Evolutionary conservation across 2,797 vertebrate genomes (phyloP).

Genomic region (Phaenicophaeus curvirostris): DNA sequence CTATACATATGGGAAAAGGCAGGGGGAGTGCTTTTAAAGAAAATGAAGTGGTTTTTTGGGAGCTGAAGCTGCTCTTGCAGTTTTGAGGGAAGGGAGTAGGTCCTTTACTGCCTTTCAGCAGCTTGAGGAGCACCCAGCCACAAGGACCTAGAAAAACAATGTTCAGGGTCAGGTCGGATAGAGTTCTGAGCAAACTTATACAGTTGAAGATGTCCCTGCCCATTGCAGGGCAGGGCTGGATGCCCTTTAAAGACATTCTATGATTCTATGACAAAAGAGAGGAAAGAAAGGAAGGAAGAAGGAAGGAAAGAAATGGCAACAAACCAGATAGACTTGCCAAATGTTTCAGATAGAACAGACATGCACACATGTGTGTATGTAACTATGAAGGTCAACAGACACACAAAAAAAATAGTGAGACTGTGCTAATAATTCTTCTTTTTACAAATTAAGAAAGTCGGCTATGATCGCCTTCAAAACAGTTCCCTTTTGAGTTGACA

Average conservation of each 20-base stretch:
- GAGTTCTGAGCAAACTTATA: neutral
- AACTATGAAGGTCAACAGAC: too few relatives aligned
- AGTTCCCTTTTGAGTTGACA: too few relatives aligned
- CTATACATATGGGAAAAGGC: neutral
- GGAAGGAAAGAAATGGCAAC: neutral
- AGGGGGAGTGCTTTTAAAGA: neutral
- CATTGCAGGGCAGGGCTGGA: neutral
- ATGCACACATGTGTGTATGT: accelerated
- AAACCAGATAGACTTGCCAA: neutral
- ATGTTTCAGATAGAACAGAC: neutral
- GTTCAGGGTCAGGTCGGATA: neutral
- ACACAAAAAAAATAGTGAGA: too few relatives aligned
- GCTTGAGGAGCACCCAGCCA: neutral
- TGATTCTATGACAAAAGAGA: neutral
- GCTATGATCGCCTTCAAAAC: too few relatives aligned
- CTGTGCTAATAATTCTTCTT: too few relatives aligned
- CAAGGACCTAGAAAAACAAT: neutral
- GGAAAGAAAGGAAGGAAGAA: neutral
- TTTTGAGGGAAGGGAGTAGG: neutral
- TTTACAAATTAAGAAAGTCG: too few relatives aligned
- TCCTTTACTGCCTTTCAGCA: neutral
- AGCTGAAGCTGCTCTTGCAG: neutral
- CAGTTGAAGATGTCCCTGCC: neutral
- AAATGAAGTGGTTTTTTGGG: neutral
- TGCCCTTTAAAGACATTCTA: neutral